Evolutionary conservation across 2,113 vertebrate genomes (phyloP).

Genomic region (Dasyprocta punctata): DNA sequence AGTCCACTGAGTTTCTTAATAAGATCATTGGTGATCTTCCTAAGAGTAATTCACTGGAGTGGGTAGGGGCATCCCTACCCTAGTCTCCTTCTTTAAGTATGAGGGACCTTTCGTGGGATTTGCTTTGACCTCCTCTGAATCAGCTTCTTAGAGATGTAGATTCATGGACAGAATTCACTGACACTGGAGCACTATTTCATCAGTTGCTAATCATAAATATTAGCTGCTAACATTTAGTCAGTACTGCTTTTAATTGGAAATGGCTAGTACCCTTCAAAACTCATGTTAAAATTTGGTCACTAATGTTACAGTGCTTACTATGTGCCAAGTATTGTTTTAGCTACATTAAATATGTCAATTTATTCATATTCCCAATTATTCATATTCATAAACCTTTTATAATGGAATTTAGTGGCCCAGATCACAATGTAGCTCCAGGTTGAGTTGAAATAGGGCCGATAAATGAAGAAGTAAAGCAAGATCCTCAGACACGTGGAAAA

Average conservation of each 20-base stretch:
- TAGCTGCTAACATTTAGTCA: neutral
- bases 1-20: neutral
- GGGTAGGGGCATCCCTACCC: neutral
- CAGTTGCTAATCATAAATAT: neutral
- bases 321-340: neutral
- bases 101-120: neutral
- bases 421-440: neutral
- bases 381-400: neutral
- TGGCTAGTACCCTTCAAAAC: neutral
- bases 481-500: neutral
- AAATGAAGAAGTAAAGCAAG: slow-evolving; percentile 4
- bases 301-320: neutral
- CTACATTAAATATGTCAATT: neutral
- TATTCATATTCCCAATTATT: no score
- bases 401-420: neutral
- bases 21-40: neutral
- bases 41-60: neutral
- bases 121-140: neutral
- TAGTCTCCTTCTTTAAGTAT: neutral
- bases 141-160: neutral
- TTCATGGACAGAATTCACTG: neutral
- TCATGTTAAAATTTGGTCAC: neutral
- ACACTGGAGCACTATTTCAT: neutral
- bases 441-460: neutral
- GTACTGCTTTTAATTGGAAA: neutral